Base-by-base conservation (phyloP, 2,888 invertebrate genomes). In the Opisthograptis luteolata region DNA sequence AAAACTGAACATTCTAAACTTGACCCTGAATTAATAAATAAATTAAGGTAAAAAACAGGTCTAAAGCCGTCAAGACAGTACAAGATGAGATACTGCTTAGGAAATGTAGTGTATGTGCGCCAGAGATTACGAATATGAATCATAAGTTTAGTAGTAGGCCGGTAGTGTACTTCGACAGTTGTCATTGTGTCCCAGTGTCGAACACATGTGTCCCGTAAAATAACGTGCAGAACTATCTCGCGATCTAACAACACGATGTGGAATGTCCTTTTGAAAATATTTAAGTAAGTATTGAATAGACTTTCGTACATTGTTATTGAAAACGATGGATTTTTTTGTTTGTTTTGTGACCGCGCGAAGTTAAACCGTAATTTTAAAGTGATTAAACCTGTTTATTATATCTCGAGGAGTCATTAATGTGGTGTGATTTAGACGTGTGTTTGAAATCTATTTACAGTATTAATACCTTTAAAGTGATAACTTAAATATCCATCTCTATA, bases 181-280 rank as follows among this genome's bases (percentile, higher is more conserved):
- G 36, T 42, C 27, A 30, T 30, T 30, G 3, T 27, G 31, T 27
- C 15, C 31, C 3, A 19, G 25, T 32, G 20, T 13, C 8, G 13
- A 14, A 8, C 31, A 20, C 42, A 42, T 15, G 48, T 37, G 42
- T 37, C 13, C n/a, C 27, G n/a, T 3, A 6, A 22, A 22, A 27
- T 7, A 25, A 5, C n/a, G n/a, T n/a, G n/a, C n/a, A n/a, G n/a
- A n/a, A n/a, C n/a, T n/a, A n/a, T n/a, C n/a, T n/a, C n/a, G n/a
- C n/a, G n/a, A n/a, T n/a, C n/a, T n/a, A n/a, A n/a, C n/a, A 31
- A 19, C 37, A 53, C 30, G 32, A 60, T 60, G 56, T 45, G 58
- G 9, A 46, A 58, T 56, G 17, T 52, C 4, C 37, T 61, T 40
- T 40, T 36, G 3, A 56, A 61, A 43, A 25, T 50, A 24, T 61